Evolutionary conservation across 2,888 invertebrate species (phyloP).

Genomic region (Tortrix viridana): DNA sequence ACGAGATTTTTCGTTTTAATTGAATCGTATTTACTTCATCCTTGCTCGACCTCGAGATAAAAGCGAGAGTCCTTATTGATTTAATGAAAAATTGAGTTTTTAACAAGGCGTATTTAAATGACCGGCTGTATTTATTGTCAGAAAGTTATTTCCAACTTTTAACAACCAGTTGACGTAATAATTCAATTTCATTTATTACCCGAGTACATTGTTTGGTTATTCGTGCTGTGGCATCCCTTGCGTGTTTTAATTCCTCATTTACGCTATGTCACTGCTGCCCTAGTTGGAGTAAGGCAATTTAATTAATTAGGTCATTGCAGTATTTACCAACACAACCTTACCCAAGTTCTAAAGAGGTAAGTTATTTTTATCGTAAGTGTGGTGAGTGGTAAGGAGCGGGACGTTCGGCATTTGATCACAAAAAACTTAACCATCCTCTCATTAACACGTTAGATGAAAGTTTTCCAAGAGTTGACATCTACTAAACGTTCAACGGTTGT

Average conservation of each 20-base stretch:
- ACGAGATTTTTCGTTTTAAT: too few species aligned
- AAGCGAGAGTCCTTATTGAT: not conserved
- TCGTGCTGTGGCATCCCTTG: conserved; percentile 11
- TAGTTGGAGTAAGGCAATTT: conserved; percentile 17
- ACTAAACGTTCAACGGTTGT: not conserved
- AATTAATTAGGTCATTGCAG: conserved; percentile 25
- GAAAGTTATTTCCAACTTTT: too few species aligned
- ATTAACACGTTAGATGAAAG: too few species aligned
- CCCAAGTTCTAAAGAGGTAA: not conserved
- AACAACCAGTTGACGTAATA: too few species aligned
- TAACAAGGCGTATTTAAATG: not conserved
- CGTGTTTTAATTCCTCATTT: conserved; percentile 26
- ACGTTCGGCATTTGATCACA: too few species aligned
- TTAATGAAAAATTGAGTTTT: not conserved
- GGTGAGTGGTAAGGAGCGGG: too few species aligned
- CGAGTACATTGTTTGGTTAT: not conserved
- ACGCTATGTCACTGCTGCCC: conserved; percentile 25
- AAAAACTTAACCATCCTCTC: too few species aligned
- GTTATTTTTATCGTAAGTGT: not conserved
- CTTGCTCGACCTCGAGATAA: too few species aligned
- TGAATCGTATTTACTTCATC: too few species aligned
- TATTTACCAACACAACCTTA: not conserved
- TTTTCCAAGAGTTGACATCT: too few species aligned
- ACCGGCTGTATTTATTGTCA: not conserved
- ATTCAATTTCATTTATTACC: too few species aligned